Conservation (phyloP, 2,888 invertebrate genomes). For the Arctia plantaginis region DNA sequence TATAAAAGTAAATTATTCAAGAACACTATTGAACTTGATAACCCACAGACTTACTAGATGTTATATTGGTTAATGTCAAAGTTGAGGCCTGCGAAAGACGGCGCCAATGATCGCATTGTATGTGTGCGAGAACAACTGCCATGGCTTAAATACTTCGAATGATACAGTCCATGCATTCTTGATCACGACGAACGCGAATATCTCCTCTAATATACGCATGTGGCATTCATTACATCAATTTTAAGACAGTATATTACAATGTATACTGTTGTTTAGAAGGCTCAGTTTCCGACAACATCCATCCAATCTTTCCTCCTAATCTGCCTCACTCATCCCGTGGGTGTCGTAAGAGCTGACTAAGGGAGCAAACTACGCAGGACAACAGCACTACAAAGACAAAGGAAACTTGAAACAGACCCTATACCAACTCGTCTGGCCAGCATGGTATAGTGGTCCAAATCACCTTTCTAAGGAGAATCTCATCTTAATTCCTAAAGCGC, state of each 20-base stretch:
- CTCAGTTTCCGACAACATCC: background rate
- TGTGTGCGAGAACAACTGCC: conserved; percentile 30
- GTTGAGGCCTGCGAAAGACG: conserved; percentile 34
- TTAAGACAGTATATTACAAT: background rate
- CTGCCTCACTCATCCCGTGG: too few species aligned
- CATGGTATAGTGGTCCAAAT: too few species aligned
- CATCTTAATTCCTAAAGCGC: too few species aligned
- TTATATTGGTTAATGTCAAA: conserved; percentile 39
- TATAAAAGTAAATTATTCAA: background rate
- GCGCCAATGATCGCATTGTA: conserved; percentile 41
- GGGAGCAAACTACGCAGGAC: too few species aligned
- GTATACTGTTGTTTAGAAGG: background rate
- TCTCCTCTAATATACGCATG: background rate
- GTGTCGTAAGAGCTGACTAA: too few species aligned
- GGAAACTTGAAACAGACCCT: too few species aligned
- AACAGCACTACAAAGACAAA: too few species aligned
- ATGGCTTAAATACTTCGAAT: conserved; percentile 40
- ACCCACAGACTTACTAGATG: background rate
- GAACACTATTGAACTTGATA: background rate
- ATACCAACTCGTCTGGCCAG: too few species aligned
- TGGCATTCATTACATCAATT: background rate
- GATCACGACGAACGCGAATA: background rate
- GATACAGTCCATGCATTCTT: conserved; percentile 14
- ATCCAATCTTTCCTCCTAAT: background rate
- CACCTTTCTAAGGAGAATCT: too few species aligned